Evolutionary conservation across 37 sponge, comb jelly and placozoan species (phyloP).

Genomic region (Ephydatia muelleri): DNA sequence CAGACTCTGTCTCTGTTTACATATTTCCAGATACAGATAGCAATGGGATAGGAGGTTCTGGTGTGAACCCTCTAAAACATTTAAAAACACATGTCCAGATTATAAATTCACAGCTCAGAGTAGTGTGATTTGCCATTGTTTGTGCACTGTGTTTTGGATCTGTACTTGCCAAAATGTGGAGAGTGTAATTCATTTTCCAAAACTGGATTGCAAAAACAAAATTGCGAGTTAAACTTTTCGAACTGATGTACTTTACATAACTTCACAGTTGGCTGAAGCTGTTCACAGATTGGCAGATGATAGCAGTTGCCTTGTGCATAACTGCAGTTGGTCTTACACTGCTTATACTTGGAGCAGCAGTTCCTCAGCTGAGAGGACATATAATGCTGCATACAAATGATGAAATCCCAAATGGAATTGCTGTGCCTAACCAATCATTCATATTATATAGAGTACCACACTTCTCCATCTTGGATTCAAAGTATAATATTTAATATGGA

Average conservation of each 20-base stretch:
- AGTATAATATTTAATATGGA: neutral
- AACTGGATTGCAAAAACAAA: constrained; percentile 37
- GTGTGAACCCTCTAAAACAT: neutral
- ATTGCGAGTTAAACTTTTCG: constrained; percentile 6
- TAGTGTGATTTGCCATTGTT: neutral
- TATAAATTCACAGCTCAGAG: neutral
- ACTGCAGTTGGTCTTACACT: neutral
- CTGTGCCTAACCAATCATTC: neutral
- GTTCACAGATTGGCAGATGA: no score
- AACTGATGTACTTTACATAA: no score
- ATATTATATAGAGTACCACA: no score
- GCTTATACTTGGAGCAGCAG: neutral
- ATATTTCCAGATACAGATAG: constrained; percentile 1
- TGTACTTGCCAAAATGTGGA: no score
- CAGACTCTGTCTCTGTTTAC: constrained; percentile 4
- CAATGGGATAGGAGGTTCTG: neutral
- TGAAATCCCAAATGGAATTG: neutral
- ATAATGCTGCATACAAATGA: neutral
- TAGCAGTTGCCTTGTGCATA: neutral
- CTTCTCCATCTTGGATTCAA: neutral
- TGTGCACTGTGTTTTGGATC: constrained; percentile 35
- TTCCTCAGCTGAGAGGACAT: neutral
- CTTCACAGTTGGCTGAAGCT: no score
- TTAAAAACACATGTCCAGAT: neutral
- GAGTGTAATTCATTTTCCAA: constrained; percentile 48